Percentiles rank a stretch among this genome's conserved stretches.
phyloP scores from a whole-genome alignment of 2,888 invertebrate genomes.

The Trichopoda pennipes region DNA sequence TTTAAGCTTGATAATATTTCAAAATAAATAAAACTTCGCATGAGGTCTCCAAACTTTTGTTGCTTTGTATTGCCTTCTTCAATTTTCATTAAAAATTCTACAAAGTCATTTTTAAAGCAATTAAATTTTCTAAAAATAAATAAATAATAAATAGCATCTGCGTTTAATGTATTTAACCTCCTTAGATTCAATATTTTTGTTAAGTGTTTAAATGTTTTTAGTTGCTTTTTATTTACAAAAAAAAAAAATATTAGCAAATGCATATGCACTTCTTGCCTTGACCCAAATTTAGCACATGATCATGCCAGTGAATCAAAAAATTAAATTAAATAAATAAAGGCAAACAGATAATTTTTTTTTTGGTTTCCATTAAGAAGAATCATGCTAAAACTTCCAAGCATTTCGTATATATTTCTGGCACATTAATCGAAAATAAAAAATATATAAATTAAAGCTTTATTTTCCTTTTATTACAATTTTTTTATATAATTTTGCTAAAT shows the following conservation, averaged over 20 bases:
- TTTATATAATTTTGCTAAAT: too few species aligned
- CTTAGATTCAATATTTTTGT: slow-evolving; percentile 36
- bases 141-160: slow-evolving; percentile 27
- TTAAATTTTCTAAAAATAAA: slow-evolving; percentile 42
- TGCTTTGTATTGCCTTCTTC: background rate
- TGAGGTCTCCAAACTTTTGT: slow-evolving; percentile 2
- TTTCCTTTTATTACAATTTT: too few species aligned
- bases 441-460: too few species aligned
- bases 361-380: too few species aligned
- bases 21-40: background rate
- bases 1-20: background rate
- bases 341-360: slow-evolving; percentile 5
- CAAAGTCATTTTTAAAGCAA: slow-evolving; percentile 34
- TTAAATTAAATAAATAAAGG: slow-evolving; percentile 6
- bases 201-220: slow-evolving; percentile 17
- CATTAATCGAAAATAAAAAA: too few species aligned
- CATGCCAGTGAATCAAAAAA: slow-evolving; percentile 58
- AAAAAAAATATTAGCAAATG: slow-evolving; percentile 40
- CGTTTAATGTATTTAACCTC: slow-evolving; percentile 56
- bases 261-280: slow-evolving; percentile 64
- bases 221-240: background rate
- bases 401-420: too few species aligned
- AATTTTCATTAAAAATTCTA: slow-evolving; percentile 19
- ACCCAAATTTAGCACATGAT: slow-evolving; percentile 65
- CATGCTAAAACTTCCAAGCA: too few species aligned